Base-by-base conservation (phyloP, 2,888 invertebrate species). In the Apodemia duryi region DNA sequence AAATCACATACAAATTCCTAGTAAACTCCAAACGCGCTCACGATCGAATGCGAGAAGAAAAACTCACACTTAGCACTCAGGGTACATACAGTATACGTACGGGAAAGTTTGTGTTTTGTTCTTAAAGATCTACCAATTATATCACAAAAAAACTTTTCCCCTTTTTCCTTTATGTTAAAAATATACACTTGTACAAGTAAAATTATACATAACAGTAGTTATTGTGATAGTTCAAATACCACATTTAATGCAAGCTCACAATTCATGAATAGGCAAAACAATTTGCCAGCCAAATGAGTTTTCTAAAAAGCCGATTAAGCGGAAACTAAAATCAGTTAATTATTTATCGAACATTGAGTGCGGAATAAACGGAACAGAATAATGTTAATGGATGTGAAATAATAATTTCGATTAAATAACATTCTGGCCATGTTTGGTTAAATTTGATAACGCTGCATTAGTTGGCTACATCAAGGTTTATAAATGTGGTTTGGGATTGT, bases 231-330 rank as follows among this genome's bases (percentile, higher is more conserved):
- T 71, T 69, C 72, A 70, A 70, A 70, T 69, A 68, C 73, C 72
- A 74, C 75, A 75, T 77, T 79, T 78, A 73, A 77, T 71, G 72
- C 78, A 76, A 80, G 80, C 82, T 81, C 81, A 79, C 77, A 83
- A 83, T 80, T 77, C 72, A 74, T 72, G 78, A 72, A 77, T 76
- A 80, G 80, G 79, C 81, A 79, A 82, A 85, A 86, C 82, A 89
- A 88, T 89, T 90, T 88, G 81, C 85, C 83, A 85, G 84, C 85
- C 84, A 89, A 89, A 89, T 91, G 87, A 88, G 85, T 88, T 88
- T 85, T 85, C 91, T 91, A 90, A 91, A 90, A 88, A 86, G 90
- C 89, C 83, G 86, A 90, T 88, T 88, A 88, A 86, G 91, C 90
- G 81, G 79, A 87, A 90, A 89, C 88, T 89, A 86, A 85, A 88